These are phyloP conservation scores for Callipepla californica DNA, from an alignment of 2,113 vertebrate genomes.

Conservation along the genomic window DNA sequence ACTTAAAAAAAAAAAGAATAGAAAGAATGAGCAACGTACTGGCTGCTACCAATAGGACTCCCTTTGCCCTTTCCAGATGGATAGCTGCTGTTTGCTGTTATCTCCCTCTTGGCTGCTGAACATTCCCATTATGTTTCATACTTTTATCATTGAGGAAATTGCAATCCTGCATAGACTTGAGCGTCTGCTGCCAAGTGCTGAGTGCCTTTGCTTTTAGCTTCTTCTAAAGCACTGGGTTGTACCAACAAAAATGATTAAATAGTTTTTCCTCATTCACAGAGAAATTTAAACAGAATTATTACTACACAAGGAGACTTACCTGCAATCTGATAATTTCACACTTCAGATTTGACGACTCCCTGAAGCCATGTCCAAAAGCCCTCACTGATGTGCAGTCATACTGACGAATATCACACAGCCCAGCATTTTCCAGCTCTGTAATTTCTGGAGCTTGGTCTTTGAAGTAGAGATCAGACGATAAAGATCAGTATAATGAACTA, in stretches of 20 bases:
- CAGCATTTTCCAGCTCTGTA: constrained; percentile 82
- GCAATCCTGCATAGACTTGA: constrained; percentile 3
- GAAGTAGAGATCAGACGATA: constrained; percentile 23
- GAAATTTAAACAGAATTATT: background rate
- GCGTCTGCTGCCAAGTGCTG: constrained; percentile 9
- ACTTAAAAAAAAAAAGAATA: background rate
- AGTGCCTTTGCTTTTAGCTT: constrained; percentile 29
- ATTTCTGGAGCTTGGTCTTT: constrained; percentile 90
- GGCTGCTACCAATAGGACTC: background rate
- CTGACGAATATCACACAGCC: constrained; percentile 84
- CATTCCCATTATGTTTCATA: constrained; percentile 23
- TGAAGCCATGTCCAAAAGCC: constrained; percentile 86
- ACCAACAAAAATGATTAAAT: background rate
- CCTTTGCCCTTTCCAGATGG: constrained; percentile 35
- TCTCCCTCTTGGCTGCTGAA: background rate
- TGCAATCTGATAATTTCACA: constrained; percentile 91
- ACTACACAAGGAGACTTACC: constrained; percentile 73
- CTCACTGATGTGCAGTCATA: constrained; percentile 82
- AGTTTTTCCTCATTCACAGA: background rate
- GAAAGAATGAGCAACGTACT: fast-evolving
- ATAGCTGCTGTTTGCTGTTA: background rate
- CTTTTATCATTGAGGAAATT: constrained; percentile 24
- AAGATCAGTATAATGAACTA: background rate
- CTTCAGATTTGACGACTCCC: constrained; percentile 81
- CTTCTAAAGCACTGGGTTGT: background rate